Evolutionary conservation across 2,113 vertebrate species (phyloP).

Genomic region (Girardinichthys multiradiatus): DNA sequence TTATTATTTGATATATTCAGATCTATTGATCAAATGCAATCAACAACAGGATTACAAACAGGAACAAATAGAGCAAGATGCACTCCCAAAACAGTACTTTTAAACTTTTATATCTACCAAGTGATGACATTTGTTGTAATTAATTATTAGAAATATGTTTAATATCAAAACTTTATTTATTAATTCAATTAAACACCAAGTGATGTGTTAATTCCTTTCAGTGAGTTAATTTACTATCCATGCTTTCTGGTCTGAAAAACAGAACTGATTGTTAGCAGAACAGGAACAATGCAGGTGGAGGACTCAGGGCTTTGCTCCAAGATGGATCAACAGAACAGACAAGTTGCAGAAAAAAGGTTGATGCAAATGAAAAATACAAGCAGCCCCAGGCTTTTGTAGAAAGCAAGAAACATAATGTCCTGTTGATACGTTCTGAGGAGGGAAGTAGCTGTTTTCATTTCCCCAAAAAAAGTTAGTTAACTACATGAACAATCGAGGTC

Average conservation of each 20-base stretch:
- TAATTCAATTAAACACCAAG: background rate
- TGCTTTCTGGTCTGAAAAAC: background rate
- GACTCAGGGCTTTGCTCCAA: constrained; percentile 10
- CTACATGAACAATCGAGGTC: background rate
- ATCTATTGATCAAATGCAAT: background rate
- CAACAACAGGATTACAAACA: background rate
- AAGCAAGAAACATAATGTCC: background rate
- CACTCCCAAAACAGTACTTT: too few species aligned
- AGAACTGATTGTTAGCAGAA: constrained; percentile 11
- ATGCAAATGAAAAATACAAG: background rate
- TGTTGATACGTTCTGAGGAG: background rate
- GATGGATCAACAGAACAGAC: constrained; percentile 5
- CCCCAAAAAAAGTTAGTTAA: constrained; percentile 3
- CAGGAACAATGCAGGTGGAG: constrained; percentile 2
- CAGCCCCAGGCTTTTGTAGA: background rate
- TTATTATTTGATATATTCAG: background rate
- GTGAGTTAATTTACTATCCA: background rate
- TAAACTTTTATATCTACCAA: background rate
- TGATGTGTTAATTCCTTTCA: background rate
- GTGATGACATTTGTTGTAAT: background rate
- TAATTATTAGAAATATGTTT: background rate
- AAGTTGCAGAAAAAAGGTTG: background rate
- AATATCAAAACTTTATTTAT: background rate
- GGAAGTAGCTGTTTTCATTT: constrained; percentile 43
- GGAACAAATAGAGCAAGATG: background rate